phyloP scores from a whole-genome alignment of 2,797 vertebrate species.

The Syngnathus acus region DNA sequence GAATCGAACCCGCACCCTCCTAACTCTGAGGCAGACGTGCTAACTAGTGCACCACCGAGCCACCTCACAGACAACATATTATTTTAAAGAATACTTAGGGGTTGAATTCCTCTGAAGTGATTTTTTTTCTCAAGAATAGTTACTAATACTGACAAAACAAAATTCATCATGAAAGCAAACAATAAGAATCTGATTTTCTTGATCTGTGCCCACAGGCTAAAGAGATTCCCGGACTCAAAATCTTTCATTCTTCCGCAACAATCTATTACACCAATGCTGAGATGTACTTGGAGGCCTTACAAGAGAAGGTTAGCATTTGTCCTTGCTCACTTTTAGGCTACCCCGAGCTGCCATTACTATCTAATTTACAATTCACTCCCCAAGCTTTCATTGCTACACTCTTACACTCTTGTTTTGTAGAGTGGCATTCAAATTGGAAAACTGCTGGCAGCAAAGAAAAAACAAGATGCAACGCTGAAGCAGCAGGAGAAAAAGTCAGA shows the following conservation, averaged over 20 bases:
- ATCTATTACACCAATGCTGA: slow-evolving; percentile 88
- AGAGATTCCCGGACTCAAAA: slow-evolving; percentile 77
- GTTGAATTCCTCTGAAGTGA: too few relatives aligned
- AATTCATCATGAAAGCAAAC: neutral
- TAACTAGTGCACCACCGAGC: too few relatives aligned
- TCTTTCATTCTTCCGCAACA: slow-evolving; percentile 83
- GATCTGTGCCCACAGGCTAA: slow-evolving; percentile 58
- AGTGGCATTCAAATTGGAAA: slow-evolving; percentile 75
- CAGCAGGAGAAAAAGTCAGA: slow-evolving; percentile 60
- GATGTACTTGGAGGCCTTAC: slow-evolving; percentile 77
- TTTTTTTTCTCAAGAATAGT: too few relatives aligned
- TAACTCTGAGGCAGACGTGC: too few relatives aligned
- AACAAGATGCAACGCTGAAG: slow-evolving; percentile 62
- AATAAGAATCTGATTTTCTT: neutral
- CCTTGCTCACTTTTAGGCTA: neutral
- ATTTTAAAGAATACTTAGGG: too few relatives aligned
- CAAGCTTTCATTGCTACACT: slow-evolving; percentile 16
- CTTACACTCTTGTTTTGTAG: slow-evolving; percentile 50
- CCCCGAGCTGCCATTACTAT: slow-evolving; percentile 8
- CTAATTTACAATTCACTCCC: slow-evolving; percentile 9
- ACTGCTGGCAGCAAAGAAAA: slow-evolving; percentile 78
- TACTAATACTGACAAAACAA: neutral
- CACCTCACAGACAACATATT: too few relatives aligned
- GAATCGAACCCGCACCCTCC: too few relatives aligned
- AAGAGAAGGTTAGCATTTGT: slow-evolving; percentile 72